phyloP scores from a whole-genome alignment of 30 jellyfish, hydroid and myxozoan genomes.

The Hydra vulgaris region DNA sequence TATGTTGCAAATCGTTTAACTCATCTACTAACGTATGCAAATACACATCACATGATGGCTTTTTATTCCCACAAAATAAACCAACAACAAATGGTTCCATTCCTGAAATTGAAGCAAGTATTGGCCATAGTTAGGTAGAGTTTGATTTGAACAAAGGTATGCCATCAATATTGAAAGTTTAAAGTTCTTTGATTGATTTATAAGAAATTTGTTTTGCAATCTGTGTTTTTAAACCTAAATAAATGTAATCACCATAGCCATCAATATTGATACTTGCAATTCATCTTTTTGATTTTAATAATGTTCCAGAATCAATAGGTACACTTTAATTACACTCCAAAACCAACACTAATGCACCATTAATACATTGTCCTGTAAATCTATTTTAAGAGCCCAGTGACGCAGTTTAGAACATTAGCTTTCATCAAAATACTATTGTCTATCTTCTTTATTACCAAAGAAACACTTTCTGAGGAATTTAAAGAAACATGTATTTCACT shows the following conservation, averaged over 20 bases:
- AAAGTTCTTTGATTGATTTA: neutral
- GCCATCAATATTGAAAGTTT: conserved; percentile 27
- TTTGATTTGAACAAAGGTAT: conserved; percentile 30
- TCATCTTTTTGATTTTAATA: conserved; percentile 9
- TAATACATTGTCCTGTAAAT: conserved; percentile 19
- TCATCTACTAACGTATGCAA: conserved; percentile 16
- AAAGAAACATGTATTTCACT: too few species aligned
- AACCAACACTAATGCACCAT: neutral
- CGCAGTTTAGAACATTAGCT: too few species aligned
- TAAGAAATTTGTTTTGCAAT: neutral
- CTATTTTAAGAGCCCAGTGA: conserved; percentile 25
- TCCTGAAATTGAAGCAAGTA: neutral
- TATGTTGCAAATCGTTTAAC: neutral
- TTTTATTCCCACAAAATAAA: conserved; percentile 23
- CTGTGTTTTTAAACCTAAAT: neutral
- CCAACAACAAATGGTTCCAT: conserved; percentile 29
- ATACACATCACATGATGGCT: conserved; percentile 28
- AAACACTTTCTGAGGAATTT: too few species aligned
- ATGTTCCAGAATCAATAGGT: conserved; percentile 21
- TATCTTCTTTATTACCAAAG: too few species aligned
- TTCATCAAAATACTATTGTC: too few species aligned
- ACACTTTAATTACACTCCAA: conserved; percentile 11
- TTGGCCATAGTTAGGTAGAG: conserved; percentile 27
- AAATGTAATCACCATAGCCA: conserved; percentile 1
- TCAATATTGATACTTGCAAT: neutral